Conservation (phyloP, 2,113 vertebrate species). For the Hippocampus abdominalis region DNA sequence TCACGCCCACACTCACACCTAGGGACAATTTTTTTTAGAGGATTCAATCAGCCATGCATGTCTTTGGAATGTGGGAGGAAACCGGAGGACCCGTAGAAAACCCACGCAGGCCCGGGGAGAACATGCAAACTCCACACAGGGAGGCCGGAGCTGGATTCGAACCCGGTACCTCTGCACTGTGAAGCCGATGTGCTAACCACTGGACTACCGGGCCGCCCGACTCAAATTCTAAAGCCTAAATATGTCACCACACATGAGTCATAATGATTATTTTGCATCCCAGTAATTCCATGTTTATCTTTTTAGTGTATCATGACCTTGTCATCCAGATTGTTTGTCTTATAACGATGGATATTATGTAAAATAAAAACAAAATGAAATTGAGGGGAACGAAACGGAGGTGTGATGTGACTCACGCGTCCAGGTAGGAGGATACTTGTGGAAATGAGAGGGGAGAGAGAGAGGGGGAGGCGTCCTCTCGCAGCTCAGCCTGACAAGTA, state of each 20-base stretch:
- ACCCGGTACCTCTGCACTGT: no score
- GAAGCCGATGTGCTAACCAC: no score
- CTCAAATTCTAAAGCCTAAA: neutral
- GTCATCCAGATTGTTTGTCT: neutral
- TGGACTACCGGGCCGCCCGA: no score
- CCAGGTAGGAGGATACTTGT: neutral
- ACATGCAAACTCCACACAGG: no score
- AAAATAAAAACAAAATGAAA: neutral
- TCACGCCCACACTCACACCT: no score
- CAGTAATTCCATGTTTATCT: neutral
- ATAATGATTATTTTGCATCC: slow-evolving; percentile 1
- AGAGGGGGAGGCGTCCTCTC: slow-evolving; percentile 8
- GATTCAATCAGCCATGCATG: no score
- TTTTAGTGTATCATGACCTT: neutral
- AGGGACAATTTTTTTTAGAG: no score
- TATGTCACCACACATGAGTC: neutral
- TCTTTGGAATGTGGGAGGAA: no score
- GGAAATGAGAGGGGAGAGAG: slow-evolving; percentile 23
- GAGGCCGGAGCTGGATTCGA: no score
- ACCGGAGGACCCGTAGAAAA: no score
- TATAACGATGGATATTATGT: neutral
- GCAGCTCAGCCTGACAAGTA: slow-evolving; percentile 43
- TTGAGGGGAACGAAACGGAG: neutral
- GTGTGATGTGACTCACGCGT: neutral
- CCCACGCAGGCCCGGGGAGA: no score